Base-by-base conservation (phyloP, 2,797 vertebrate genomes). In the Paramormyrops hopkinsi region DNA sequence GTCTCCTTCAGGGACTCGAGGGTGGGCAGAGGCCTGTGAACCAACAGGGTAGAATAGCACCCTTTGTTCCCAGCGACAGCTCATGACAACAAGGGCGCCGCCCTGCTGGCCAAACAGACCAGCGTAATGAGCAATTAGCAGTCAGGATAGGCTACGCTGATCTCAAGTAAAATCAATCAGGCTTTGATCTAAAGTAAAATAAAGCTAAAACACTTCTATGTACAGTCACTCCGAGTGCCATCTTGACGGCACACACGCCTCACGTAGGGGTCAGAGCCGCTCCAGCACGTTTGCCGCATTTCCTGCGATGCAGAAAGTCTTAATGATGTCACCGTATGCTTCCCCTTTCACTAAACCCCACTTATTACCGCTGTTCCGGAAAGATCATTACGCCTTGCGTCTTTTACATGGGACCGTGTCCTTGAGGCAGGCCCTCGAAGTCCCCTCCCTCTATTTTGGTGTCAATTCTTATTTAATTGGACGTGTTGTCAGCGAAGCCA, bases 401-500 rank as follows among this genome's bases (percentile, higher is more conserved):
- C 92, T 90, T 93, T 94, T 92, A 92, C 87, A 54, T 87, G 86
- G 89, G 89, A 90, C 90, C 89, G 91, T 94, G 94, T 93, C 94
- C 93, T 95, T 94, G 92, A 93, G 91, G 90, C 91, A 88, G 91
- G 91, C 91, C 92, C 92, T 89, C 65, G 88, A 91, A 91, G 90
- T 56, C 89, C 86, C 56, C 90, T 89, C 88, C 91, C 88, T 92
- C 92, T 92, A 82, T 93, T 94, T 94, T 93, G 93, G 91, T 93
- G 92, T 95, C 94, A 93, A 93, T 95, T 94, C 92, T 89, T 91
- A 93, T 94, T 94, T 94, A 94, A 95, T 94, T 94, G 93, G 93
- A 93, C 93, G 90, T 94, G 93, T 93, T 94, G 94, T 94, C 93
- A 94, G 92, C 91, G 93, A 93, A 94, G 91, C 85, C 25, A 50